A percentile compares a stretch with the other conserved stretches of the same genome.
Evolutionary conservation across 2,113 vertebrate genomes (phyloP).

Genomic region (Thalassarche chlororhynchos): DNA sequence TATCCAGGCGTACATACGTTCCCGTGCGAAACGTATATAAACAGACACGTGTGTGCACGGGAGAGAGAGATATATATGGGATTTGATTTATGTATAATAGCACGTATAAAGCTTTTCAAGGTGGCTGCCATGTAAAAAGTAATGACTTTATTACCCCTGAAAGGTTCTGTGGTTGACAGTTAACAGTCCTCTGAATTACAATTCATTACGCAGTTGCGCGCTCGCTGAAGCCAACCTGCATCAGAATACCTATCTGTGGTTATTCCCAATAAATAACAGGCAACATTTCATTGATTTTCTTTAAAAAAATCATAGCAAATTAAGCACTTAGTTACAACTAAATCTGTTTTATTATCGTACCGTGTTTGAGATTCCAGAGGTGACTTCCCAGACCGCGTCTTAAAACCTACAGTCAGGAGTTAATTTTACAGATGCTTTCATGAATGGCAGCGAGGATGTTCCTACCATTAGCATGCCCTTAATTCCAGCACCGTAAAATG

Average conservation of each 20-base stretch:
- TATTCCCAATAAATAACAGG: constrained; percentile 68
- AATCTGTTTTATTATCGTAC: constrained; percentile 64
- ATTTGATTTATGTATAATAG: constrained; percentile 54
- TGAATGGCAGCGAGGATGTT: constrained; percentile 58
- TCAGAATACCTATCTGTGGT: constrained; percentile 63
- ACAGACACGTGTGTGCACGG: not conserved
- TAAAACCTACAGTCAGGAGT: constrained; percentile 66
- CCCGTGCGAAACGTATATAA: not conserved
- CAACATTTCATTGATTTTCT: constrained; percentile 73
- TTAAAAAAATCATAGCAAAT: constrained; percentile 69
- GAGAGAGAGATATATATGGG: not conserved
- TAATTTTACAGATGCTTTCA: constrained; percentile 68
- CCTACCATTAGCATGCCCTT: constrained; percentile 66
- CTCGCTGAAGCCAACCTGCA: constrained; percentile 61
- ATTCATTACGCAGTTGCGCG: constrained; percentile 68
- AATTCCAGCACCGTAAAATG: constrained; percentile 69
- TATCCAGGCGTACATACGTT: not conserved
- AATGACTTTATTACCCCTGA: constrained; percentile 79
- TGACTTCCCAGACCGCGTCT: constrained; percentile 70
- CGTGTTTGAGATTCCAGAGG: constrained; percentile 69
- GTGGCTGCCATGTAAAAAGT: constrained; percentile 74
- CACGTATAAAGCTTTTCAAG: constrained; percentile 70
- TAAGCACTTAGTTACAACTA: constrained; percentile 75
- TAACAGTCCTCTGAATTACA: constrained; percentile 75
- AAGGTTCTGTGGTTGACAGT: constrained; percentile 76